Percentiles rank a stretch among this genome's conserved stretches.
These are phyloP conservation scores for Dysidea cf. avara DNA, from an alignment of 37 sponge, comb jelly and placozoan species.

Conservation along the genomic window DNA sequence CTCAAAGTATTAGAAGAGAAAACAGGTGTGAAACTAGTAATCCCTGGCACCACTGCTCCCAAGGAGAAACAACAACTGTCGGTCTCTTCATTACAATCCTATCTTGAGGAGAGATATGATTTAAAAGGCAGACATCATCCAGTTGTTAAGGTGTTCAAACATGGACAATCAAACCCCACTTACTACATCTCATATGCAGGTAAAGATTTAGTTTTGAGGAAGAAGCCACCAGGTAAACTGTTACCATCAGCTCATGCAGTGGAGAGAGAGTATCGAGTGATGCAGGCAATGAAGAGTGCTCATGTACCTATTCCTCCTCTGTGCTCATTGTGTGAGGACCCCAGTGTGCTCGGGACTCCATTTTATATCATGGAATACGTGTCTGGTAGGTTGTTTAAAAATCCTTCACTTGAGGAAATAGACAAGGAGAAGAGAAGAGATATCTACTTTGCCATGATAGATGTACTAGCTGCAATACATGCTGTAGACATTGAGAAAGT, in stretches of 20 bases:
- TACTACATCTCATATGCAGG: slow-evolving; percentile 66
- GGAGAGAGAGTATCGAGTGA: slow-evolving; percentile 72
- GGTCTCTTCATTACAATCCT: slow-evolving; percentile 5
- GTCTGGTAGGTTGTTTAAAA: slow-evolving; percentile 61
- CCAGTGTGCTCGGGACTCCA: slow-evolving; percentile 76
- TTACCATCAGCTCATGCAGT: slow-evolving; percentile 71
- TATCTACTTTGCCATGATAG: slow-evolving; percentile 20
- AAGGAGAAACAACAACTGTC: slow-evolving; percentile 34
- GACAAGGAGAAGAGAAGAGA: slow-evolving; percentile 30
- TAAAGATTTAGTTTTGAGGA: slow-evolving; percentile 60
- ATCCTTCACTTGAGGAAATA: slow-evolving; percentile 53
- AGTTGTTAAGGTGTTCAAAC: slow-evolving; percentile 36
- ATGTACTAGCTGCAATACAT: slow-evolving; percentile 59
- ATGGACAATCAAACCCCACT: slow-evolving; percentile 89
- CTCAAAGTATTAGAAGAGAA: slow-evolving; percentile 30
- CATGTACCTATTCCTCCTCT: slow-evolving; percentile 69
- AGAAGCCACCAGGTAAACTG: slow-evolving; percentile 78
- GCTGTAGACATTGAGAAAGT: slow-evolving; percentile 41
- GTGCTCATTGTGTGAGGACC: slow-evolving; percentile 60
- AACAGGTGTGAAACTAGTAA: not conserved
- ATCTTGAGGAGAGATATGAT: slow-evolving; percentile 42
- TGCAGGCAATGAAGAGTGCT: slow-evolving; percentile 44
- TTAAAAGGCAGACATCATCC: slow-evolving; percentile 9
- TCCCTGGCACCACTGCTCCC: slow-evolving; percentile 44
- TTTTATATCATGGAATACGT: slow-evolving; percentile 81